These are phyloP conservation scores for Manis pentadactyla DNA, from an alignment of 2,797 vertebrate genomes.

Conservation along the genomic window DNA sequence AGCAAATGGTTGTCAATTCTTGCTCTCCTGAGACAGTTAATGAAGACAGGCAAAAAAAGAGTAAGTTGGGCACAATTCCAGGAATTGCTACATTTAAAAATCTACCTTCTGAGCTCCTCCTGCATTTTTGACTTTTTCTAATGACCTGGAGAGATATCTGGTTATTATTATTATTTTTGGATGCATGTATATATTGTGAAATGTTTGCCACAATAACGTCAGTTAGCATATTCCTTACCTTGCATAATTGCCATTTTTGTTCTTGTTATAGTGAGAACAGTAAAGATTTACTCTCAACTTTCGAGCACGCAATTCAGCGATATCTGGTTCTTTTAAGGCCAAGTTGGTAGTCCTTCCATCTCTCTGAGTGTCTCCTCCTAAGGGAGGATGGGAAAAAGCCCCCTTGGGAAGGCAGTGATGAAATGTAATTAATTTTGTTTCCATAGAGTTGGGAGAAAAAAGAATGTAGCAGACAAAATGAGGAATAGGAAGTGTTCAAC, in stretches of 20 bases:
- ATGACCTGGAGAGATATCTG: neutral
- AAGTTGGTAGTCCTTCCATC: too few relatives aligned
- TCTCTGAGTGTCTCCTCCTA: neutral
- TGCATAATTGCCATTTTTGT: too few relatives aligned
- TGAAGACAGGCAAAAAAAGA: slow-evolving; percentile 22
- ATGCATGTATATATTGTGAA: too few relatives aligned
- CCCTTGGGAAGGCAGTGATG: neutral
- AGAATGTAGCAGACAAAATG: neutral
- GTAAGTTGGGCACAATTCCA: neutral
- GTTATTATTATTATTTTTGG: neutral
- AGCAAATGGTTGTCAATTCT: neutral
- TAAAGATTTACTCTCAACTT: too few relatives aligned
- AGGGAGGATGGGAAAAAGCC: neutral
- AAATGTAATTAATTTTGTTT: neutral
- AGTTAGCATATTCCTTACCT: too few relatives aligned
- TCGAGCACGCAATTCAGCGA: neutral
- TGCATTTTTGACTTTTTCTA: neutral
- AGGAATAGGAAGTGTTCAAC: neutral
- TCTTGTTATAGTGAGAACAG: too few relatives aligned
- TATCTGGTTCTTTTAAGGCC: neutral
- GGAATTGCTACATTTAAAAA: slow-evolving; percentile 25
- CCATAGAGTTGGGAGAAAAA: slow-evolving; percentile 29
- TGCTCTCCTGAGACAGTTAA: neutral
- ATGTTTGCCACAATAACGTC: too few relatives aligned
- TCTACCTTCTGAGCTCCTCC: neutral